phyloP scores from a whole-genome alignment of 2,797 vertebrate genomes.

The Esox masquinongy region DNA sequence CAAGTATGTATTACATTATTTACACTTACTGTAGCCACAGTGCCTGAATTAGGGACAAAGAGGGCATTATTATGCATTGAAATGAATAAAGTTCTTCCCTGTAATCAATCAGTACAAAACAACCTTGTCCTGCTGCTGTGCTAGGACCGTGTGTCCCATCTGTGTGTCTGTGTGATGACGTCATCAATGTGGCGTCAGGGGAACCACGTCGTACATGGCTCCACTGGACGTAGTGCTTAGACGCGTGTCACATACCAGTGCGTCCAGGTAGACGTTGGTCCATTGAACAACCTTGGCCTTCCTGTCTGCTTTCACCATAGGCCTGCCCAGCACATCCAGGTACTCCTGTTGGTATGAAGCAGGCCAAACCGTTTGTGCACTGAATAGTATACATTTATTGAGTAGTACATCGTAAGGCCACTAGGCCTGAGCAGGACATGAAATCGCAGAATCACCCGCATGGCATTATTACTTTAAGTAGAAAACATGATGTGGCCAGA shows the following conservation, averaged over 20 bases:
- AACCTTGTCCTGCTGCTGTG: background rate
- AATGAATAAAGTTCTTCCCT: background rate
- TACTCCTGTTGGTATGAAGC: constrained; percentile 81
- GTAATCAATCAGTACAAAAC: background rate
- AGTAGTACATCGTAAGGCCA: constrained; percentile 33
- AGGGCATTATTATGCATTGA: background rate
- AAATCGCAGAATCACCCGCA: no score
- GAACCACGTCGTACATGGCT: no score
- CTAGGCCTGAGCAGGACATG: constrained; percentile 36
- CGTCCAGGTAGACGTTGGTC: constrained; percentile 97
- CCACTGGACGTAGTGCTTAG: no score
- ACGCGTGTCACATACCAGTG: constrained; percentile 79
- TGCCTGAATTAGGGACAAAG: background rate
- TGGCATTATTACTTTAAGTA: background rate
- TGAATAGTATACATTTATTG: background rate
- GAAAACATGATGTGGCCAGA: background rate
- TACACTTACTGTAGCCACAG: background rate
- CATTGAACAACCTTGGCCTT: constrained; percentile 93
- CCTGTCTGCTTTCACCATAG: constrained; percentile 89
- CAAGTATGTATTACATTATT: background rate
- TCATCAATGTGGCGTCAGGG: no score
- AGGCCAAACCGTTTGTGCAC: background rate
- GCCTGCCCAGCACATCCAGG: constrained; percentile 94
- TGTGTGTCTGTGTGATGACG: no score
- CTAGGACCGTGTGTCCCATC: background rate